Evolutionary conservation across 2,113 vertebrate genomes (phyloP), one percentile per base, ranked within the genome.

Genomic region (Stigmatopora nigra): DNA sequence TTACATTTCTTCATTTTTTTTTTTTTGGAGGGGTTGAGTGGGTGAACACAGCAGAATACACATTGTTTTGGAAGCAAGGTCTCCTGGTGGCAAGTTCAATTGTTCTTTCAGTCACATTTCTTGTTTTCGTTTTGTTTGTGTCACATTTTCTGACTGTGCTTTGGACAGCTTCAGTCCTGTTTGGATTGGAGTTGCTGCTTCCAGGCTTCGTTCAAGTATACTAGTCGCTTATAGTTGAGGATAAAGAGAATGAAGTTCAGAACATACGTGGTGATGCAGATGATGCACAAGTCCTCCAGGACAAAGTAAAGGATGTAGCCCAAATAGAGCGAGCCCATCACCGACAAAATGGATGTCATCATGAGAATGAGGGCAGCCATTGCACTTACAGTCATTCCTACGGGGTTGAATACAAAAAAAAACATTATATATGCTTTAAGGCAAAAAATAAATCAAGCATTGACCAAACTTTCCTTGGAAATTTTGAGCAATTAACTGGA

Each of bases 191-290:
- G 93, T 75, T 98, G 93, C 89, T 91, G 92, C 88, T 99, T 99
- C 97, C 97, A 99, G 84, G 96, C 96, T 81, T 98, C 94, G 4
- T 99, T 99, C 94, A 99, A 98, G 94, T 98, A 99, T 92, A 99
- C 97, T 87, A 99, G 92, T 92, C 95, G 94, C 92, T 98, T 98
- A 92, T 98, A 98, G 92, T 99, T 98, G 92, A 98, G 91, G 80
- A 94, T 92, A 84, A 97, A 93, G 84, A 98, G 95, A 89, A 96
- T 92, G 92, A 99, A 93, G 95, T 98, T 99, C 94, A 99, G 94
- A 86, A 89, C 88, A 1, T 99, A 98, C 55, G 94, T 98, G 91
- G 92, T 81, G 83, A 98, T 71, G 77, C 93, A 97, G 92, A 99
- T 91, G 90, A 99, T 81, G 91, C 96, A 98, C 82, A 98, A 94